Evolutionary conservation across 2,113 vertebrate species (phyloP).

Genomic region (Hemicordylus capensis): DNA sequence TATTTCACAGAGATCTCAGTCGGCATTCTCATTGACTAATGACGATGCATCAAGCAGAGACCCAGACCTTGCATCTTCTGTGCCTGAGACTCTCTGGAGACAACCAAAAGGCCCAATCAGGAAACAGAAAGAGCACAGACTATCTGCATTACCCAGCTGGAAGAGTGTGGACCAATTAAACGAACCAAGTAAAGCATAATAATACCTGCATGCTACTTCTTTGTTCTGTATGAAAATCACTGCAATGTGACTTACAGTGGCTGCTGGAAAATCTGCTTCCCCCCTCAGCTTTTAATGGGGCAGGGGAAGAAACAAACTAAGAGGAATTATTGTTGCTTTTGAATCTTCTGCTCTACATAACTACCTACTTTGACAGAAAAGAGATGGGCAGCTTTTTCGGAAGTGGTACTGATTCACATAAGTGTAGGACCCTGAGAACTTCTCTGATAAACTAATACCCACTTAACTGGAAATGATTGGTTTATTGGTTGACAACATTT

Average conservation of each 20-base stretch:
- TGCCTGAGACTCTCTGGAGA: conserved; percentile 48
- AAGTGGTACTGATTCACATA: conserved; percentile 33
- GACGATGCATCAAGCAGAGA: conserved; percentile 80
- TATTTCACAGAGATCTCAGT: conserved; percentile 83
- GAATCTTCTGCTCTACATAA: conserved; percentile 14
- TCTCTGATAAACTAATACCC: neutral
- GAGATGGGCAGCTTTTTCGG: conserved; percentile 23
- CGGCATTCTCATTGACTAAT: conserved; percentile 82
- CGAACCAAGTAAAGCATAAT: conserved; percentile 83
- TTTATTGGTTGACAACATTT: too few relatives aligned
- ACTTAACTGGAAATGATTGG: neutral
- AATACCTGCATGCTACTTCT: conserved; percentile 17
- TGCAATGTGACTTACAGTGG: neutral
- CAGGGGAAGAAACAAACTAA: neutral
- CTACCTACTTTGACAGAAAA: neutral
- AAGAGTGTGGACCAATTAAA: conserved; percentile 87
- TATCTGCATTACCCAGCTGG: conserved; percentile 82
- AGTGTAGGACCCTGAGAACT: conserved; percentile 1
- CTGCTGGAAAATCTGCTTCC: neutral
- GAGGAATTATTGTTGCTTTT: neutral
- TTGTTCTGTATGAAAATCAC: conserved; percentile 1
- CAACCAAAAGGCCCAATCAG: conserved; percentile 70
- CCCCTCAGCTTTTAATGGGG: rapidly evolving
- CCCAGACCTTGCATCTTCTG: conserved; percentile 58
- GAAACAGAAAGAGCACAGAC: conserved; percentile 78